Conservation (phyloP, 1,140 invertebrate genomes). For the Zaprionus africanus region DNA sequence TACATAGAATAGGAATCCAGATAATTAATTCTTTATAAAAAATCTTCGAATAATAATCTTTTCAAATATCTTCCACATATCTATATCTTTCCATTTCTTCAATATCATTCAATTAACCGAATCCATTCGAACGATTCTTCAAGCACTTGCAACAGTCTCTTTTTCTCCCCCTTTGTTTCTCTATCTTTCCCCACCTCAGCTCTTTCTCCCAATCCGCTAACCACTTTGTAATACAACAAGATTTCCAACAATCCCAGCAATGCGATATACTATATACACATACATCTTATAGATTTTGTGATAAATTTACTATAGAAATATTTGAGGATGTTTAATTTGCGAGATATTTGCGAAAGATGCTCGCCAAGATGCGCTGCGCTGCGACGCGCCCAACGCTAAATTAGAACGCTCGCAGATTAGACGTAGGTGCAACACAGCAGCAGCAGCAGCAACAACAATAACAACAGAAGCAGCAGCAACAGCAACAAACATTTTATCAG, state of each 20-base stretch:
- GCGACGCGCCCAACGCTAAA: constrained; percentile 25
- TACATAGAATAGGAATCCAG: too few species aligned
- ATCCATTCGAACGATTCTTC: too few species aligned
- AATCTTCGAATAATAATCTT: too few species aligned
- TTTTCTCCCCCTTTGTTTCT: not conserved
- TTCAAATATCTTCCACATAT: not conserved
- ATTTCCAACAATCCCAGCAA: not conserved
- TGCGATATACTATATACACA: not conserved
- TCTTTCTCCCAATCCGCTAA: not conserved
- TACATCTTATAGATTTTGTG: not conserved
- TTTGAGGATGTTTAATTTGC: constrained; percentile 18
- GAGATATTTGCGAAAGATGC: constrained; percentile 20
- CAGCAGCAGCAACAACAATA: not conserved
- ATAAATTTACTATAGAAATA: constrained; percentile 12
- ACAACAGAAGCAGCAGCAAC: not conserved
- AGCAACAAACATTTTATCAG: constrained; percentile 62
- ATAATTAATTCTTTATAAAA: too few species aligned
- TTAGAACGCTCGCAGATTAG: constrained; percentile 44
- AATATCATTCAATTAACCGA: too few species aligned
- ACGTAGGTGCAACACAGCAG: constrained; percentile 10
- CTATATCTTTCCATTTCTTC: too few species aligned
- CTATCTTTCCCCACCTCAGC: not conserved
- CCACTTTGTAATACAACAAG: constrained; percentile 1
- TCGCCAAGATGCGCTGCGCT: constrained; percentile 5
- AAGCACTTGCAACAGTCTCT: not conserved